Evolutionary conservation across 2,113 vertebrate species (phyloP).

Genomic region (Oncorhynchus keta): DNA sequence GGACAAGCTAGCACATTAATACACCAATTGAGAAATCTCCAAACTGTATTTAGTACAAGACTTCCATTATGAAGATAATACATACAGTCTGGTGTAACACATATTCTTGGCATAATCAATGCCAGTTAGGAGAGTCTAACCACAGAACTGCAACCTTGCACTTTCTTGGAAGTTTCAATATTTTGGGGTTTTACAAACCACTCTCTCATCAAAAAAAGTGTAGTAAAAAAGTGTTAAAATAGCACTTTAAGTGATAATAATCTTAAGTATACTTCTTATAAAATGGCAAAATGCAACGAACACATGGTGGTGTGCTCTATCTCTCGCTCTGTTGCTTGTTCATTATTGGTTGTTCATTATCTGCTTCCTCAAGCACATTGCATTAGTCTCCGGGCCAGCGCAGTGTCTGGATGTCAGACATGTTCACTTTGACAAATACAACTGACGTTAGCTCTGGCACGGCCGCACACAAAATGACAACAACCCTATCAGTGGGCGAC

Average conservation of each 20-base stretch:
- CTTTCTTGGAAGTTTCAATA: conserved; percentile 11
- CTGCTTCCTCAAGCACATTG: neutral
- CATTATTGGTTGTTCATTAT: neutral
- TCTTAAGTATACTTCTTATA: neutral
- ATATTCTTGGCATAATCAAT: conserved; percentile 11
- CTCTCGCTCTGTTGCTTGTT: neutral
- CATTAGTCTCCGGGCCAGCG: conserved; percentile 7
- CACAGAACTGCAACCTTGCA: conserved; percentile 27
- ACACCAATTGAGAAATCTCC: conserved; percentile 10
- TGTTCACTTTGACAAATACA: conserved; percentile 41
- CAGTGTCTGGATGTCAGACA: conserved; percentile 26
- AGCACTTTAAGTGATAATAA: neutral
- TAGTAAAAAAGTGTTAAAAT: too few relatives aligned
- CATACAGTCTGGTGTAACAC: neutral
- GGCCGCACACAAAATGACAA: conserved; percentile 21
- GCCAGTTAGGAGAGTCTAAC: neutral
- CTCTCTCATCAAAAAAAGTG: neutral
- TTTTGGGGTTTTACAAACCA: conserved; percentile 26
- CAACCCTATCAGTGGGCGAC: conserved; percentile 33
- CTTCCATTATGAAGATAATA: conserved; percentile 25
- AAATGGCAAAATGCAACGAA: neutral
- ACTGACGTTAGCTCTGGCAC: conserved; percentile 17
- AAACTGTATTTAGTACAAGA: conserved; percentile 18
- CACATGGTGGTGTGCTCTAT: conserved; percentile 2
- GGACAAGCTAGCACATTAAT: conserved; percentile 20